Evolutionary conservation across 2,797 vertebrate genomes (phyloP).

Genomic region (Cossypha heuglini): DNA sequence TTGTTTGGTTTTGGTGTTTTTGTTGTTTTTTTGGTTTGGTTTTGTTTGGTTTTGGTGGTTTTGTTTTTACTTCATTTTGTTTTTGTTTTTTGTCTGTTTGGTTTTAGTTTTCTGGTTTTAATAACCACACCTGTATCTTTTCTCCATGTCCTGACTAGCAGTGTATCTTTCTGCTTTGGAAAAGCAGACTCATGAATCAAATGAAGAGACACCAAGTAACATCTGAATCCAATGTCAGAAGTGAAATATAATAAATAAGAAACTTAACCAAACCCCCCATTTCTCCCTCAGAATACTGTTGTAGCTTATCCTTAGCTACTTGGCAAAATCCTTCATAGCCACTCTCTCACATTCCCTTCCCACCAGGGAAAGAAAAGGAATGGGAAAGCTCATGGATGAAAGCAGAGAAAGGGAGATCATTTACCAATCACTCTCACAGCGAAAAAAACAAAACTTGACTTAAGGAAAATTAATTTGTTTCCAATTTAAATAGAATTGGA

Average conservation of each 20-base stretch:
- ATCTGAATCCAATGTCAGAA: neutral
- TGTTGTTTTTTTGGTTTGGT: neutral
- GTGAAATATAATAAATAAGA: neutral
- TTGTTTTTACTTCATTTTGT: too few relatives aligned
- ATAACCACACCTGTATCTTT: neutral
- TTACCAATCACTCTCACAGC: rapidly evolving
- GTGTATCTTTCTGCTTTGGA: neutral
- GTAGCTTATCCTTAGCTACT: neutral
- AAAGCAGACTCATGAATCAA: neutral
- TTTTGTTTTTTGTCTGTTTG: neutral
- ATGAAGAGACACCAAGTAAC: rapidly evolving
- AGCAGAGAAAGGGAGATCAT: neutral
- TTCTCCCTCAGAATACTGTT: neutral
- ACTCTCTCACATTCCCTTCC: rapidly evolving
- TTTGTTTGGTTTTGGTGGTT: too few relatives aligned
- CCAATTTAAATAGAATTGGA: neutral
- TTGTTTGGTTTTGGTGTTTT: neutral
- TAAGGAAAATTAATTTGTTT: neutral
- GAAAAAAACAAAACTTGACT: neutral
- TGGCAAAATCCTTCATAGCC: too few relatives aligned
- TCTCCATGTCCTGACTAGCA: neutral
- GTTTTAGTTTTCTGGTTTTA: rapidly evolving
- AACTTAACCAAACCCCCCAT: rapidly evolving
- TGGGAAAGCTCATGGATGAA: neutral
- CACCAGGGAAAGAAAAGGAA: neutral